A percentile compares a stretch with the other conserved stretches of the same genome.
Evolutionary conservation across 1,140 invertebrate species (phyloP).

Genomic region (Scaptomyza pallida): DNA sequence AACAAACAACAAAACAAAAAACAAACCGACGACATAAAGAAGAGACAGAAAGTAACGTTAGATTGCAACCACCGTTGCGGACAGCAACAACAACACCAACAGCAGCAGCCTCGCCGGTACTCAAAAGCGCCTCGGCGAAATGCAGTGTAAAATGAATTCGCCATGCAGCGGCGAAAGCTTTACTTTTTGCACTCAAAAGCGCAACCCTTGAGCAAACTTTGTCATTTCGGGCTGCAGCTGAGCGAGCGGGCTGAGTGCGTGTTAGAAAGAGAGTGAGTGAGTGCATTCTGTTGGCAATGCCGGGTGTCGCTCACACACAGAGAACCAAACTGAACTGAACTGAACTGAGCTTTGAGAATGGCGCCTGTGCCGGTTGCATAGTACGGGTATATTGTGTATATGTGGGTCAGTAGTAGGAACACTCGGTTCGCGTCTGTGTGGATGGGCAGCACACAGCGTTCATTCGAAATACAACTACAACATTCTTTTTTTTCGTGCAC

Average conservation of each 20-base stretch:
- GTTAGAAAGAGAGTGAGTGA: constrained; percentile 29
- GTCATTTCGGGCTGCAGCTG: constrained; percentile 12
- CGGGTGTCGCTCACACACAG: constrained; percentile 10
- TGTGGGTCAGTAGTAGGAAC: constrained; percentile 79
- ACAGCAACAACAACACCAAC: constrained; percentile 24
- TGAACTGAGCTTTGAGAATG: constrained; percentile 32
- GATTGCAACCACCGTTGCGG: constrained; percentile 46
- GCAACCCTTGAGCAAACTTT: constrained; percentile 62
- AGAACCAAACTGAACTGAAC: background rate
- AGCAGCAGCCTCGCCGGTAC: constrained; percentile 19
- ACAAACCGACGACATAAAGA: constrained; percentile 9
- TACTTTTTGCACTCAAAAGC: constrained; percentile 41
- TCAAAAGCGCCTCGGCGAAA: constrained; percentile 24
- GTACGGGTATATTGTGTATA: constrained; percentile 40
- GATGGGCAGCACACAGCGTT: constrained; percentile 61
- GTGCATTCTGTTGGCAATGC: constrained; percentile 44
- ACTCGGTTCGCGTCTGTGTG: constrained; percentile 57
- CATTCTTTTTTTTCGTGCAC: no score
- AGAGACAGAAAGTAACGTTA: constrained; percentile 27
- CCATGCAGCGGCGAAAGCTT: constrained; percentile 47
- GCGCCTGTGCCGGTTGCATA: constrained; percentile 41
- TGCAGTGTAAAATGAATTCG: constrained; percentile 28
- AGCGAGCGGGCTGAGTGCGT: background rate
- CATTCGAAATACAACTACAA: constrained; percentile 39
- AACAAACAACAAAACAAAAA: background rate